Conservation (phyloP, 2,797 vertebrate species). For the Pseudochaenichthys georgianus region DNA sequence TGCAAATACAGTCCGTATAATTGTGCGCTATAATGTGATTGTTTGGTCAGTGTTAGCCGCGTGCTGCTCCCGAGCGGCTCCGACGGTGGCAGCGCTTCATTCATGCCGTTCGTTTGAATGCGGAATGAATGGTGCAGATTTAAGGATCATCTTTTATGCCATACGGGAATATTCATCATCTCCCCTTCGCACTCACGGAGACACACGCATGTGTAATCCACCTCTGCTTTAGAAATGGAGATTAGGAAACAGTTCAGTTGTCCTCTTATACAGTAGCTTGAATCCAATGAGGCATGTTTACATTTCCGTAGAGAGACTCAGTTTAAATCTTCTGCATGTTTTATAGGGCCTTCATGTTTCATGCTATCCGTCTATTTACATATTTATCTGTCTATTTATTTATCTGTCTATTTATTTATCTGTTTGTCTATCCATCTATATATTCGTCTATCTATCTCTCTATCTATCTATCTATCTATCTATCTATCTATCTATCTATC, state of each 20-base stretch:
- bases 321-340: conserved; percentile 46
- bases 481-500: not conserved
- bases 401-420: no score
- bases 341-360: conserved; percentile 28
- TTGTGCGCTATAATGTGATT: conserved; percentile 52
- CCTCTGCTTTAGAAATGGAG: conserved; percentile 67
- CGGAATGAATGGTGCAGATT: conserved; percentile 65
- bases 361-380: not conserved
- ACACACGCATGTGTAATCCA: conserved; percentile 61
- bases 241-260: conserved; percentile 62
- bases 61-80: conserved; percentile 12
- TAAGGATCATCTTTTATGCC: conserved; percentile 68
- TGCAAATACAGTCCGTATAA: not conserved
- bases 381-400: not conserved
- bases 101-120: conserved; percentile 49
- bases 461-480: not conserved
- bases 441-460: no score
- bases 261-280: conserved; percentile 38
- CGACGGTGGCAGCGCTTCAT: conserved; percentile 37
- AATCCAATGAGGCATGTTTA: conserved; percentile 63
- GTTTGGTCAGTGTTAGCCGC: conserved; percentile 42
- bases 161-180: conserved; percentile 69
- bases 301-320: conserved; percentile 47
- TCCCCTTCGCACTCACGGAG: conserved; percentile 61
- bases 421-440: not conserved